Evolutionary conservation across 2,888 invertebrate species (phyloP).

Genomic region (Patella pellucida): DNA sequence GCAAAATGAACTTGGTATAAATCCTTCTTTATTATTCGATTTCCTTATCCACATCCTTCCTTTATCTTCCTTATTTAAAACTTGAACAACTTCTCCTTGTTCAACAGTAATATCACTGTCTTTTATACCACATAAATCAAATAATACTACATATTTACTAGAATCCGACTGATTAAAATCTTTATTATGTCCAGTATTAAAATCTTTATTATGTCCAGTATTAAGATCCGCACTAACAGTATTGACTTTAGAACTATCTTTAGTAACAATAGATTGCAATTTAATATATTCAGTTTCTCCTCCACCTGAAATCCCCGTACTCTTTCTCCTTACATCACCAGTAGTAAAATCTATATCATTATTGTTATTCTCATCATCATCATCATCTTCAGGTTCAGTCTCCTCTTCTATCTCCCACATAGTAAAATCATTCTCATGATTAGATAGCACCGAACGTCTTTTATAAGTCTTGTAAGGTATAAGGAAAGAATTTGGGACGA

Average conservation of each 20-base stretch:
- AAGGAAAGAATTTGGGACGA: constrained; percentile 85
- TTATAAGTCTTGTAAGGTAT: not conserved
- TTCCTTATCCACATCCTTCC: constrained; percentile 98
- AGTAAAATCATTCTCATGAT: not conserved
- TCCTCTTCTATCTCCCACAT: not conserved
- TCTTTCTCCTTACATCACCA: no score
- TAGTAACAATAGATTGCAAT: no score
- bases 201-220: constrained; percentile 14
- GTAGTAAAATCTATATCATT: not conserved
- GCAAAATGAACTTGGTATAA: constrained; percentile 94
- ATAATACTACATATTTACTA: constrained; percentile 91
- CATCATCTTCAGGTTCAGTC: not conserved
- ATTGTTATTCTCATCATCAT: not conserved
- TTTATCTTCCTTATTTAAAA: constrained; percentile 92
- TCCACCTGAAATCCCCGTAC: no score
- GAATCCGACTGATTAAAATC: constrained; percentile 80
- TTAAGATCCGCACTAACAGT: not conserved
- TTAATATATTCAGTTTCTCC: no score
- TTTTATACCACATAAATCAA: constrained; percentile 91
- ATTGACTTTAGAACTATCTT: no score
- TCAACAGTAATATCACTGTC: constrained; percentile 95
- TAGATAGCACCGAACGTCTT: not conserved
- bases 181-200: constrained; percentile 14
- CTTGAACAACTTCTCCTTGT: constrained; percentile 94
- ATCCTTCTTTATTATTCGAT: constrained; percentile 93